Percentiles rank a stretch among this genome's conserved stretches.
Evolutionary conservation across 1,140 invertebrate species (phyloP).

Genomic region (Cyphomyrmex costatus): DNA sequence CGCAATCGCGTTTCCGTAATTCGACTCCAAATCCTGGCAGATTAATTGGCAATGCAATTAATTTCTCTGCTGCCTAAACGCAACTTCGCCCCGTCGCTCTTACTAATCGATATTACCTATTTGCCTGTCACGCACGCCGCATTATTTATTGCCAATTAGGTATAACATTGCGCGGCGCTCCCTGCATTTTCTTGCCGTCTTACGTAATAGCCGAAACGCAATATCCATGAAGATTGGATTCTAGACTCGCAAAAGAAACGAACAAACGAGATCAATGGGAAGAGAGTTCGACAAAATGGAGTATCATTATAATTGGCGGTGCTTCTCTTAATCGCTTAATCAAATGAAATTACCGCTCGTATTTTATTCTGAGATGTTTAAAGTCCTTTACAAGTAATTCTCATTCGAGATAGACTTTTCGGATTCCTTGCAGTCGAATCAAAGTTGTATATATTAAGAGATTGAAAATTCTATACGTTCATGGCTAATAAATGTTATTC

Average conservation of each 20-base stretch:
- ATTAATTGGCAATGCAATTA: constrained; percentile 73
- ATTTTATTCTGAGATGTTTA: not conserved
- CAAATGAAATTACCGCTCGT: constrained; percentile 32
- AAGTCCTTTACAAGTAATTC: not conserved
- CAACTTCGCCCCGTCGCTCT: constrained; percentile 34
- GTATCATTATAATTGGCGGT: constrained; percentile 43
- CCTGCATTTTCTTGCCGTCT: constrained; percentile 53
- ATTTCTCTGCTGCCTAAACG: constrained; percentile 69
- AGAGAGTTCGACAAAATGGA: constrained; percentile 45
- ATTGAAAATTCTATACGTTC: not conserved
- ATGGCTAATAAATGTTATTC: not conserved
- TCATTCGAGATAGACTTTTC: not conserved
- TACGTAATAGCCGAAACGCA: constrained; percentile 53
- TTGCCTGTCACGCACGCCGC: constrained; percentile 65
- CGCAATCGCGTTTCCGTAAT: constrained; percentile 73
- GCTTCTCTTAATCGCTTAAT: constrained; percentile 34
- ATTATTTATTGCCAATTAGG: constrained; percentile 75
- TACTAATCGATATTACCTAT: constrained; percentile 69
- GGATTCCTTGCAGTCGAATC: not conserved
- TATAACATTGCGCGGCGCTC: constrained; percentile 39
- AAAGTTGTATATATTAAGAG: not conserved
- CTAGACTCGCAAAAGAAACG: constrained; percentile 31
- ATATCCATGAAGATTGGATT: constrained; percentile 63
- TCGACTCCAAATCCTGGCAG: constrained; percentile 72
- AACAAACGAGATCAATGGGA: constrained; percentile 30